phyloP scores from a whole-genome alignment of 2,888 invertebrate genomes.

The Ecdyonurus torrentis region DNA sequence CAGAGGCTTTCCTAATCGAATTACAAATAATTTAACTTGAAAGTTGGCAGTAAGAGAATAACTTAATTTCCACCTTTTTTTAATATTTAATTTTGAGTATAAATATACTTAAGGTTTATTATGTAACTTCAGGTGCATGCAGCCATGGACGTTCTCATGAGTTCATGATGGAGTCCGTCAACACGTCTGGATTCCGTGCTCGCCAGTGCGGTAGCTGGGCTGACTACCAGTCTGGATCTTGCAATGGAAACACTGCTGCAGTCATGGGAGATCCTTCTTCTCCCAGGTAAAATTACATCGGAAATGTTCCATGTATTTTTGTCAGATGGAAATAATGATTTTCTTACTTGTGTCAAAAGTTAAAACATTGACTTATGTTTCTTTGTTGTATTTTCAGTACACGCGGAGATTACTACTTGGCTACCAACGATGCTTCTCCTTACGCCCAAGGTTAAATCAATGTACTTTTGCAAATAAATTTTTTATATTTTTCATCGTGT shows the following conservation, averaged over 20 bases:
- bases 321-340: too few species aligned
- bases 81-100: too few species aligned
- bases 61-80: too few species aligned
- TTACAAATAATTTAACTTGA: too few species aligned
- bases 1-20: too few species aligned
- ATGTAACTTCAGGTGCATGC: slow-evolving; percentile 44
- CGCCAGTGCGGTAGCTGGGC: slow-evolving; percentile 35
- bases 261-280: slow-evolving; percentile 37
- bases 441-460: slow-evolving; percentile 31
- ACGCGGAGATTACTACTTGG: slow-evolving; percentile 41
- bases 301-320: background rate
- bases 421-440: slow-evolving; percentile 37
- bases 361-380: background rate
- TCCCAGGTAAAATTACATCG: slow-evolving; percentile 9
- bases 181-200: slow-evolving; percentile 35
- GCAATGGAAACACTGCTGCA: slow-evolving; percentile 17
- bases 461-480: too few species aligned
- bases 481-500: too few species aligned
- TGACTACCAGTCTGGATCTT: slow-evolving; percentile 28
- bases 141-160: slow-evolving; percentile 48
- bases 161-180: slow-evolving; percentile 47
- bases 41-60: too few species aligned
- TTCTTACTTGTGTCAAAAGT: background rate
- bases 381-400: slow-evolving; percentile 17
- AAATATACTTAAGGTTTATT: too few species aligned